Percentiles rank a stretch among this genome's conserved stretches.
Conservation (phyloP, 1,140 invertebrate genomes). For the Vanessa tameamea region DNA sequence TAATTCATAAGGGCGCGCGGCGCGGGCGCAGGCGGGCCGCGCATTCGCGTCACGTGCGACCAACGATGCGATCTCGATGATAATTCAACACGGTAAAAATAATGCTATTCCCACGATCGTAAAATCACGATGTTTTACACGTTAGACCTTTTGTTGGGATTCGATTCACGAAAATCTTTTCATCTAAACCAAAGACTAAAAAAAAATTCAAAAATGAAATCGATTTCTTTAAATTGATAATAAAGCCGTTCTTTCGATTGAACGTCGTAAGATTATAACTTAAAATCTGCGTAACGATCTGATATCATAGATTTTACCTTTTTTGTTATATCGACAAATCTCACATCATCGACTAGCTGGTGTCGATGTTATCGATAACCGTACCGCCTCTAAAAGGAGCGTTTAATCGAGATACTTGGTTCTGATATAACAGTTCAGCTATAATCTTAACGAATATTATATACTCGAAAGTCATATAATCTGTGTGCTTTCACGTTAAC, state of each 20-base stretch:
- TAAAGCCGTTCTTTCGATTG: constrained; percentile 9
- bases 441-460: not conserved
- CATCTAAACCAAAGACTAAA: constrained; percentile 26
- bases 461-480: not conserved
- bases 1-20: constrained; percentile 70
- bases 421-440: not conserved
- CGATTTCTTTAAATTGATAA: constrained; percentile 4
- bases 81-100: constrained; percentile 64
- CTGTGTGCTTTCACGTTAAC: no score
- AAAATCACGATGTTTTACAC: constrained; percentile 61
- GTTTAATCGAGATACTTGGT: constrained; percentile 18
- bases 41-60: constrained; percentile 65
- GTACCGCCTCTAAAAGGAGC: constrained; percentile 32
- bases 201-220: not conserved
- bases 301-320: constrained; percentile 20
- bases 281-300: constrained; percentile 35
- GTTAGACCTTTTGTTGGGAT: not conserved
- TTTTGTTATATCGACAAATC: constrained; percentile 24
- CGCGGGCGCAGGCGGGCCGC: constrained; percentile 39
- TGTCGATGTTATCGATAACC: constrained; percentile 20
- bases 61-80: constrained; percentile 56
- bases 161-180: constrained; percentile 50
- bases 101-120: constrained; percentile 73
- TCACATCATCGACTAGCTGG: constrained; percentile 22
- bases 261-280: constrained; percentile 19